Evolutionary conservation across 2,797 vertebrate genomes (phyloP).

Genomic region (Scyliorhinus canicula): DNA sequence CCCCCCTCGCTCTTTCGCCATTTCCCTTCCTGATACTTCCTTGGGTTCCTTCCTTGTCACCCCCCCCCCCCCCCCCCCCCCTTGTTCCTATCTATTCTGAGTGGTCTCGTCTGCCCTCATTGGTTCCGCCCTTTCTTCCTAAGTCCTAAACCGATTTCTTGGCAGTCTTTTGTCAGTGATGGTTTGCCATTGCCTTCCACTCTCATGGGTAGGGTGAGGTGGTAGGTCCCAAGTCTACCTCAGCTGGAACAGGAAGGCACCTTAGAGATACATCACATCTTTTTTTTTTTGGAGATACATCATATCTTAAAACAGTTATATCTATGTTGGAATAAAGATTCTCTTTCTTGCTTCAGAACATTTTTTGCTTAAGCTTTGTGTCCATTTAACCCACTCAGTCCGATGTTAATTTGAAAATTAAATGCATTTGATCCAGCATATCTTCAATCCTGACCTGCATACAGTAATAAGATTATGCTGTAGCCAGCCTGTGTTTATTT

Average conservation of each 20-base stretch:
- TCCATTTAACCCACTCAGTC: not conserved
- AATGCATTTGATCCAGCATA: not conserved
- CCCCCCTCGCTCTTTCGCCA: too few relatives aligned
- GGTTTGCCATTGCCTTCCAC: too few relatives aligned
- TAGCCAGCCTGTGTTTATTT: not conserved
- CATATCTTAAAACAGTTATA: not conserved
- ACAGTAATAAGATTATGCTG: not conserved
- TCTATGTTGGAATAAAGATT: not conserved
- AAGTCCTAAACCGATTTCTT: too few relatives aligned
- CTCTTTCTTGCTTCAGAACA: not conserved
- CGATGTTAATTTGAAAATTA: constrained; percentile 1
- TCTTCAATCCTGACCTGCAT: not conserved
- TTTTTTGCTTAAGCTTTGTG: not conserved
- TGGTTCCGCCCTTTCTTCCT: too few relatives aligned
- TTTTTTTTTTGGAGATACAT: not conserved
- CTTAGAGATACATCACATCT: not conserved
- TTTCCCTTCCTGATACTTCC: too few relatives aligned
- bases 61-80: too few relatives aligned
- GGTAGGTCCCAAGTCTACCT: not conserved
- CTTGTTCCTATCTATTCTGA: too few relatives aligned
- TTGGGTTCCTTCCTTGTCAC: too few relatives aligned
- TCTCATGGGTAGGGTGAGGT: too few relatives aligned
- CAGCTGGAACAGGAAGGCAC: not conserved
- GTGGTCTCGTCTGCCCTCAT: too few relatives aligned
- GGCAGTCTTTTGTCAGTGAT: too few relatives aligned